Evolutionary conservation across 2,113 vertebrate species (phyloP), one percentile per base, ranked within the genome.

Genomic region (Charina bottae): DNA sequence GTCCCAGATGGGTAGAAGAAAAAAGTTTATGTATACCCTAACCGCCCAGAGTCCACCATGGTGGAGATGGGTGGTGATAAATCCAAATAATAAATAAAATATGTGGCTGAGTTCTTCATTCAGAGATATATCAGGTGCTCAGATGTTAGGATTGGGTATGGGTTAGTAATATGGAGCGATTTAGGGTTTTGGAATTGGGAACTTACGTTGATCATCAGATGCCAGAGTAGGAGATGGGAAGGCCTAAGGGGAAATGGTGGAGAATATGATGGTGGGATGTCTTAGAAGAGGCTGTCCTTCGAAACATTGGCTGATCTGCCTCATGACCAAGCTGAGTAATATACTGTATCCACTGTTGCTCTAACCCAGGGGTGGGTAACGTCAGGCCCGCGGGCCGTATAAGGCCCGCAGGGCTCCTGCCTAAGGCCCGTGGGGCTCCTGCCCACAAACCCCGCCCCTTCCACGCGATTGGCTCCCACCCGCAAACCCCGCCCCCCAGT

Each of bases 91-190:
- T n/a, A n/a, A n/a, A n/a, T n/a, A n/a, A n/a, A n/a, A 23, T 28
- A 3, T 1, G 2, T 13, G 1, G 6, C n/a, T 8, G 6, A 10
- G n/a, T 72, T 56, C 53, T 56, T 21, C n/a, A 26, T 3, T 1
- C 9, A 10, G 28, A 5, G 46, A n/a, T 8, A 4, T 23, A 94
- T 54, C 0, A 53, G 12, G 64, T 64, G 8, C n/a, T 85, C 87
- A 54, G 19, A 56, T 6, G 13, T 21, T 42, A 87, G 5, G 26
- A 2, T 2, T 62, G 8, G 83, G 21, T 46, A 49, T 84, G 83
- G 17, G 42, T 3, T 49, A 5, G 23, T 5, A 13, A 24, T 49
- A 6, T 49, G 37, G 78, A 83, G 2, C 10, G 23, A 49, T 23
- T 26, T 26, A 23, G 83, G 83, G 15, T 21, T 11, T 8, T 2